phyloP scores from a whole-genome alignment of 2,888 invertebrate species.

The Serripes groenlandicus region DNA sequence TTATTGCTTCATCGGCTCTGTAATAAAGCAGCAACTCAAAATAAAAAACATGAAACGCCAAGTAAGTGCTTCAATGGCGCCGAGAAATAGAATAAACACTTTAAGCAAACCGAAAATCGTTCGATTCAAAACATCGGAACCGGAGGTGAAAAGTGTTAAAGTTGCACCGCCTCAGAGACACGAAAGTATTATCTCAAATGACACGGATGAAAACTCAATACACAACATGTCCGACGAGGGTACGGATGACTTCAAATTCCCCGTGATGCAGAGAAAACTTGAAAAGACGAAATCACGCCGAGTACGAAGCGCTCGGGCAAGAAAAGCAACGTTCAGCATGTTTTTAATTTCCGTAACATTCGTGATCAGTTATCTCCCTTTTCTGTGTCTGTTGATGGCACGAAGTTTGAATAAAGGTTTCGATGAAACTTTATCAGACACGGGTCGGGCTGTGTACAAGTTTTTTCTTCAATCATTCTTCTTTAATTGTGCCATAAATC shows the following conservation, averaged over 20 bases:
- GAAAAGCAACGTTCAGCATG: slow-evolving; percentile 70
- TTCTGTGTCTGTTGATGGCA: slow-evolving; percentile 59
- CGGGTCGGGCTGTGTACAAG: slow-evolving; percentile 58
- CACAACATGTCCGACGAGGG: background rate
- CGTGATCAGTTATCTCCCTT: slow-evolving; percentile 66
- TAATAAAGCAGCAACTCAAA: slow-evolving; percentile 44
- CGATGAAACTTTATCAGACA: slow-evolving; percentile 53
- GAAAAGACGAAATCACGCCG: background rate
- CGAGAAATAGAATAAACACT: slow-evolving; percentile 16
- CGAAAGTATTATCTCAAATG: background rate
- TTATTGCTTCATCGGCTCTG: slow-evolving; percentile 55
- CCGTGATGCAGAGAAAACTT: background rate
- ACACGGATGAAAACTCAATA: background rate
- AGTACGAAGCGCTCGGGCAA: slow-evolving; percentile 39
- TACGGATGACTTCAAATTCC: background rate
- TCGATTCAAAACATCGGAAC: background rate
- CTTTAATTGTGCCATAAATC: slow-evolving; percentile 72
- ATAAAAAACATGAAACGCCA: slow-evolving; percentile 38
- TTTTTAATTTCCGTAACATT: slow-evolving; percentile 68
- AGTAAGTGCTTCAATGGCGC: slow-evolving; percentile 37
- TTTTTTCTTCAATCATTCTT: slow-evolving; percentile 71
- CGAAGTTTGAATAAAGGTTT: slow-evolving; percentile 48
- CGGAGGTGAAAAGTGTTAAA: background rate
- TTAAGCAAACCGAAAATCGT: background rate
- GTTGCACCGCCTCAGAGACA: background rate